Evolutionary conservation across 2,113 vertebrate genomes (phyloP).

Genomic region (Sterrhoptilus dennistouni): DNA sequence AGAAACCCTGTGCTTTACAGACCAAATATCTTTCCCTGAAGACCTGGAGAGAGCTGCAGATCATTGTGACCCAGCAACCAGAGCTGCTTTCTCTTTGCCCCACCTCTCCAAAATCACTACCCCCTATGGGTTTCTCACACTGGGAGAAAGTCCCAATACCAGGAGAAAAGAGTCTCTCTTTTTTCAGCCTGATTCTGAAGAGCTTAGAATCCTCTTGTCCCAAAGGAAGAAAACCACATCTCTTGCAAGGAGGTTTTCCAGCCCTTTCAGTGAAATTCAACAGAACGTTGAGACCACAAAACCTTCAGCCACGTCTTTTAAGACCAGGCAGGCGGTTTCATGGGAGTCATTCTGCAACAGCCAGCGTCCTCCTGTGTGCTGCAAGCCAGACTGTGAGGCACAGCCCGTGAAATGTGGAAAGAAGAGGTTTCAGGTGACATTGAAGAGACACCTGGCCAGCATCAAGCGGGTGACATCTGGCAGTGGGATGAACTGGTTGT

Average conservation of each 20-base stretch:
- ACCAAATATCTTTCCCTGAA: neutral
- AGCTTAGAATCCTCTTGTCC: constrained; percentile 15
- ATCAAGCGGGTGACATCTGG: constrained; percentile 3
- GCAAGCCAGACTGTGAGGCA: neutral
- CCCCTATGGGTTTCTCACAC: constrained; percentile 55
- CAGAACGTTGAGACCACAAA: neutral
- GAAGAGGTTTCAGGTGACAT: constrained; percentile 56
- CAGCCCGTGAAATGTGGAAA: constrained; percentile 39
- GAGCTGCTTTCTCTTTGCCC: constrained; percentile 64
- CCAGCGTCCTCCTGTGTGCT: neutral
- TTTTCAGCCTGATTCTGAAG: constrained; percentile 55
- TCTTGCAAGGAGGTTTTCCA: neutral
- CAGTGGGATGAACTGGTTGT: neutral
- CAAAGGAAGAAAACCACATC: neutral
- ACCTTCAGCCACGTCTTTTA: neutral
- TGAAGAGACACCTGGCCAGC: constrained; percentile 55
- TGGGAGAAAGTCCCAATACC: constrained; percentile 69
- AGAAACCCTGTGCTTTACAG: neutral
- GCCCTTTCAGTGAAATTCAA: neutral
- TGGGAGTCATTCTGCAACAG: neutral
- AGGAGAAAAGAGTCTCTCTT: constrained; percentile 72
- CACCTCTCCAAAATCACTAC: constrained; percentile 72
- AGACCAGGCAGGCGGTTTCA: neutral
- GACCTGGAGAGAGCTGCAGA: constrained; percentile 12
- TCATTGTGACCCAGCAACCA: constrained; percentile 54